phyloP scores from a whole-genome alignment of 2,113 vertebrate genomes.

The Hemiscyllium ocellatum region DNA sequence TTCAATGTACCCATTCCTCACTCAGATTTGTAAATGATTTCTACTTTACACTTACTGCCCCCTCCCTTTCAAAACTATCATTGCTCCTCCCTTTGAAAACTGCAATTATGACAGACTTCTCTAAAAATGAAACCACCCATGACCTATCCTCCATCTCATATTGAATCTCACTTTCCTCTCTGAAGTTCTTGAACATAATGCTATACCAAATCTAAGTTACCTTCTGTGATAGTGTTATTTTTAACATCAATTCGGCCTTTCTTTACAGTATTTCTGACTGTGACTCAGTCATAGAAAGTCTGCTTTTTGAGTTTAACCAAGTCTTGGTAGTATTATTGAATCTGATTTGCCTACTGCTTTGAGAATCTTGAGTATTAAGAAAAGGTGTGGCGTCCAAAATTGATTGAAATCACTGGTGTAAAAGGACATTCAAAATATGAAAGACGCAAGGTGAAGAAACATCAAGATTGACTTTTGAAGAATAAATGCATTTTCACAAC shows the following conservation, averaged over 20 bases:
- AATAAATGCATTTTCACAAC: constrained; percentile 1
- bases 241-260: neutral
- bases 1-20: neutral
- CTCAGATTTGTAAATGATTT: neutral
- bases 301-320: neutral
- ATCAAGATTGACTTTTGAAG: neutral
- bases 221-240: neutral
- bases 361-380: neutral
- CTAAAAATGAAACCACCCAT: neutral
- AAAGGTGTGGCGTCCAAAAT: neutral
- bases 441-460: neutral
- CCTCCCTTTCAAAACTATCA: neutral
- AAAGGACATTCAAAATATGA: neutral
- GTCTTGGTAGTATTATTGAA: neutral
- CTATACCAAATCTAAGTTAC: neutral
- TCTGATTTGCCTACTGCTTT: neutral
- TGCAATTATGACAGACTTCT: neutral
- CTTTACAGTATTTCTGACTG: neutral
- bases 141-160: neutral
- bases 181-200: neutral
- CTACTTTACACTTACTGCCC: too few species aligned
- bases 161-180: neutral
- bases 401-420: neutral
- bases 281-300: neutral
- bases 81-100: too few species aligned